Evolutionary conservation across 2,888 invertebrate genomes (phyloP), one percentile per base, ranked within the genome.

Genomic region (Brachypalpus laphriformis): DNA sequence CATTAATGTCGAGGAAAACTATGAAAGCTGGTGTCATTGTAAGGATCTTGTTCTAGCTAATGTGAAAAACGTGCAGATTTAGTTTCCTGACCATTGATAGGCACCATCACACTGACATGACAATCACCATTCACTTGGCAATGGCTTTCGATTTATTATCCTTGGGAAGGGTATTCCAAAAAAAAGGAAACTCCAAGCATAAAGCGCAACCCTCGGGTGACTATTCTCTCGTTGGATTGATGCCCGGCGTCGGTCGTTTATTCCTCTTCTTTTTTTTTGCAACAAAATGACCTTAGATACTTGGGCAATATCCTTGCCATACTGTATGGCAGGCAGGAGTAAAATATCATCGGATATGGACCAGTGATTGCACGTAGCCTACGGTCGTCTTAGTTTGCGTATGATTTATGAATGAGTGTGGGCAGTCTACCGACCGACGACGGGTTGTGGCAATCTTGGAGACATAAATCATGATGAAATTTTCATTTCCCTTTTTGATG

Each of bases 391-490:
- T 7, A 42, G 74, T 74, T 74, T 63, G 63, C 16, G 20, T 54
- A 42, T 54, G 74, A 74, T 74, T 74, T 74, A 74, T 74, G 63
- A 18, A 61, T 7, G 71, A 20, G 18, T 65, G 3, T 47, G 49
- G 31, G 31, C 11, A 34, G 47, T 34, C 34, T 22, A 11, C n/a
- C 16, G 16, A 6, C 20, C 34, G 14, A 11, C 16, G 16, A 6
- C 20, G 47, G 14, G 11, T 37, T 34, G 8, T 4, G 40, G 25
- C 37, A 6, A 51, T 45, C 47, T 22, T 31, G 20, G n/a, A 37
- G 45, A 45, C 56, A 70, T 70, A 70, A 70, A 70, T 70, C 56
- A 56, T 18, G 28, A n/a, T 5, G 14, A 54, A 18, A 20, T 22
- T 18, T 54, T 18, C 40, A 68, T 68, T 54, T 54, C 40, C 54